These are phyloP conservation scores for Anas capensis DNA, from an alignment of 2,797 vertebrate genomes.

Conservation along the genomic window DNA sequence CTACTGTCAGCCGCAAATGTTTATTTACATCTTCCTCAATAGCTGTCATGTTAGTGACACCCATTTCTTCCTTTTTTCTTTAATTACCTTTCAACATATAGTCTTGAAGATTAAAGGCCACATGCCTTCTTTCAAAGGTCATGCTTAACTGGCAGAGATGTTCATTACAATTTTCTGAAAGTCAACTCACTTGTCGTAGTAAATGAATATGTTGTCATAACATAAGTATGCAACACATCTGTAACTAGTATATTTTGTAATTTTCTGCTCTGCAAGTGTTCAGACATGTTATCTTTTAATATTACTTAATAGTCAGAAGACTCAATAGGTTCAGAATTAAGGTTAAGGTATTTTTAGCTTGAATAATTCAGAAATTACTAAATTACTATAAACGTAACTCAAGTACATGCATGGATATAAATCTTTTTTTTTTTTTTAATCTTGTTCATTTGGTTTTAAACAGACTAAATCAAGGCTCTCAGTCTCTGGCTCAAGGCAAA, in stretches of 20 bases:
- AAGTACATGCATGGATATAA: neutral
- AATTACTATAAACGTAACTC: neutral
- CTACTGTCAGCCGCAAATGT: constrained; percentile 8
- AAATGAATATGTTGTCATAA: neutral
- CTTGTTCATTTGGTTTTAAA: neutral
- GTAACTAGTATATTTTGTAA: neutral
- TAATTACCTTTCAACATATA: constrained; percentile 51
- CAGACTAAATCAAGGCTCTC: neutral
- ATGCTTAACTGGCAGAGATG: constrained; percentile 45
- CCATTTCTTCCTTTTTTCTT: constrained; percentile 34
- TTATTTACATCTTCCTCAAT: constrained; percentile 30
- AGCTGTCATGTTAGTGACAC: neutral
- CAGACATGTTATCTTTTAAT: constrained; percentile 12
- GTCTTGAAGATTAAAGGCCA: constrained; percentile 62
- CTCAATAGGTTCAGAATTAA: neutral
- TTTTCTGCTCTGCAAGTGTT: constrained; percentile 16
- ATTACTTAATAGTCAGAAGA: constrained; percentile 13
- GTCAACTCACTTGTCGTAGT: constrained; percentile 6
- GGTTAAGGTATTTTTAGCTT: neutral
- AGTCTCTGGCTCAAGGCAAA: neutral
- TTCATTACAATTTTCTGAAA: constrained; percentile 40
- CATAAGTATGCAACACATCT: neutral
- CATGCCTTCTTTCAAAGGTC: constrained; percentile 70
- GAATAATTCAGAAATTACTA: neutral
- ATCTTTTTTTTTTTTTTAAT: accelerated